Evolutionary conservation across 2,113 vertebrate species (phyloP).

Genomic region (Psephotus haematonotus): DNA sequence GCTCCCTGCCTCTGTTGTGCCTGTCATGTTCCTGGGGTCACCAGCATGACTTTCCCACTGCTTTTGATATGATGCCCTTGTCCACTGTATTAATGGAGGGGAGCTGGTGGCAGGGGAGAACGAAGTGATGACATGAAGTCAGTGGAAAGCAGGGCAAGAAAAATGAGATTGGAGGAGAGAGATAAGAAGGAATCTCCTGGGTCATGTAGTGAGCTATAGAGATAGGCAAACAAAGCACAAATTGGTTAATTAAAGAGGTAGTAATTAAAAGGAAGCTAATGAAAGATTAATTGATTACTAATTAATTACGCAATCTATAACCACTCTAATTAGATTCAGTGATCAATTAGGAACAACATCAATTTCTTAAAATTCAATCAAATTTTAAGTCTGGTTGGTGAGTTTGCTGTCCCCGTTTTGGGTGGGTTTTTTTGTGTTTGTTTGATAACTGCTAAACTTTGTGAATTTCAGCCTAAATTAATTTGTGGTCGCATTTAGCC

Average conservation of each 20-base stretch:
- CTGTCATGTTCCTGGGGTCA: accelerated
- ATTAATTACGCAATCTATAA: not conserved
- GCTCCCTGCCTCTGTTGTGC: not conserved
- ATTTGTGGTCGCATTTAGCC: not conserved
- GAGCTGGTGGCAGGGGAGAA: not conserved
- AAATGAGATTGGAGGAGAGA: not conserved
- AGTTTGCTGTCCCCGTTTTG: not conserved
- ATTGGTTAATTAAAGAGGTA: not conserved
- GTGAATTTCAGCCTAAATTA: not conserved
- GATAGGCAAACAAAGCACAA: not conserved
- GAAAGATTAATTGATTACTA: not conserved
- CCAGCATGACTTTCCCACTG: not conserved
- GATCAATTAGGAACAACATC: not conserved
- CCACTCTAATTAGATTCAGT: not conserved
- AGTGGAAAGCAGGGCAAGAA: not conserved
- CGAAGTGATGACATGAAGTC: not conserved
- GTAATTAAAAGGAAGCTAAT: not conserved
- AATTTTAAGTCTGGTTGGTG: not conserved
- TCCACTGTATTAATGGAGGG: not conserved
- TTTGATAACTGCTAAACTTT: not conserved
- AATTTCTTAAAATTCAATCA: not conserved
- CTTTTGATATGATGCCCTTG: not conserved
- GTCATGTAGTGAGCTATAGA: not conserved
- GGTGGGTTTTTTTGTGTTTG: not conserved
- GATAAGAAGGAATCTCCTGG: not conserved